A percentile compares a stretch with the other conserved stretches of the same genome.
Conservation (phyloP, 1,140 invertebrate species). For the Archegozetes longisetosus region DNA sequence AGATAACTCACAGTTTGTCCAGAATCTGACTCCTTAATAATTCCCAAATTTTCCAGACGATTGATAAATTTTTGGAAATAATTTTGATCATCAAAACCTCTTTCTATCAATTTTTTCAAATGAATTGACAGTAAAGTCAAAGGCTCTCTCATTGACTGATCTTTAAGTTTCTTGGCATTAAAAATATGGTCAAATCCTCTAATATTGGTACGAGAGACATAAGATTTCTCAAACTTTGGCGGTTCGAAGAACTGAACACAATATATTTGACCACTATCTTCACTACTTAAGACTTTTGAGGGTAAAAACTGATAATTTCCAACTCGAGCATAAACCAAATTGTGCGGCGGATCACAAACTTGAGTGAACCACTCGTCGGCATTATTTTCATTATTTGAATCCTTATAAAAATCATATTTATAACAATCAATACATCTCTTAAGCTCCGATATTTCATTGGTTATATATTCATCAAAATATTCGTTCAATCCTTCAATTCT, state of each 20-base stretch:
- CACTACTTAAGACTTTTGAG: conserved; percentile 48
- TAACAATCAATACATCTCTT: conserved; percentile 48
- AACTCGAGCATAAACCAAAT: conserved; percentile 66
- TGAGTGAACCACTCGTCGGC: conserved; percentile 52
- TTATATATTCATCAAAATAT: not conserved
- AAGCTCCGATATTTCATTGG: not conserved
- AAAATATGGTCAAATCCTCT: not conserved
- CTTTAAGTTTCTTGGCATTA: not conserved
- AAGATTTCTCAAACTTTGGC: not conserved
- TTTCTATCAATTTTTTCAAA: not conserved
- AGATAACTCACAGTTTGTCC: no score
- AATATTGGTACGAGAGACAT: not conserved
- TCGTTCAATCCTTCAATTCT: not conserved
- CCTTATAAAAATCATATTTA: conserved; percentile 44
- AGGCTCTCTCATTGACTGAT: not conserved
- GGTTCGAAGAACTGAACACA: conserved; percentile 71
- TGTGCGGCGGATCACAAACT: conserved; percentile 57
- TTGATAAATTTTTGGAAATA: no score
- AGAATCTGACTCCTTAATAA: no score
- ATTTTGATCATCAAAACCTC: not conserved
- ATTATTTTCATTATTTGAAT: conserved; percentile 33
- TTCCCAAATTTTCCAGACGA: no score
- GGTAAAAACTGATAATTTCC: conserved; percentile 70
- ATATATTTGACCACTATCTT: conserved; percentile 27
- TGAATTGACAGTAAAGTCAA: not conserved